Evolutionary conservation across 2,113 vertebrate species (phyloP), one percentile per base, ranked within the genome.

Genomic region (Indicator maculatus): DNA sequence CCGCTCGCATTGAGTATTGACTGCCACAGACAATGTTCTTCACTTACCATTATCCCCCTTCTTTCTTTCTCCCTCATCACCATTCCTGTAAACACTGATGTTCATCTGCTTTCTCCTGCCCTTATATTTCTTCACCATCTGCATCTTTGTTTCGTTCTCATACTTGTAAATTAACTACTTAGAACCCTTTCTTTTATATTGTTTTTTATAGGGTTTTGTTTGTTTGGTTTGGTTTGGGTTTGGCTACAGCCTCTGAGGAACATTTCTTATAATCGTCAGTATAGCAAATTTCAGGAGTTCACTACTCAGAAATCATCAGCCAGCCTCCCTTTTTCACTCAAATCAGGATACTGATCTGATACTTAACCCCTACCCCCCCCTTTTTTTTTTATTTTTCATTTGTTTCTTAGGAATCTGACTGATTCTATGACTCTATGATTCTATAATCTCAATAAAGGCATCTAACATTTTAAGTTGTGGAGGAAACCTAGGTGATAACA

Each of bases 1-100:
- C 70, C 31, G 59, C 71, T 97, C 3, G 0, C 70, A 26, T 78
- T 30, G 83, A 92, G 74, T 82, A 94, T 93, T 88, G 94, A 88
- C 87, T 95, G 86, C 80, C 88, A 93, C 85, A 94, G 72, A 90
- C 67, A 89, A 85, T 94, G 89, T 94, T 93, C 67, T 83, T 93
- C 93, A 93, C 84, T 93, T 91, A 71, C 90, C 39, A 76, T 91
- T 91, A 94, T 76, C 3, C 12, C 50, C 66, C 72, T 87, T 92
- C 67, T 88, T 95, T 88, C 78, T 93, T 65, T 88, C 61, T 86
- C 45, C 36, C 72, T 94, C 89, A 89, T 93, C 75, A 73, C 64
- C 59, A 44, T 76, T 87, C 50, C 82, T 1, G 13, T 91, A 93
- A 95, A 93, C 66, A 76, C 8, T 66, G 59, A 39, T 70, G 71